Evolutionary conservation across 2,797 vertebrate genomes (phyloP), one percentile per base, ranked within the genome.

Genomic region (Gymnoscopelus microlampas): DNA sequence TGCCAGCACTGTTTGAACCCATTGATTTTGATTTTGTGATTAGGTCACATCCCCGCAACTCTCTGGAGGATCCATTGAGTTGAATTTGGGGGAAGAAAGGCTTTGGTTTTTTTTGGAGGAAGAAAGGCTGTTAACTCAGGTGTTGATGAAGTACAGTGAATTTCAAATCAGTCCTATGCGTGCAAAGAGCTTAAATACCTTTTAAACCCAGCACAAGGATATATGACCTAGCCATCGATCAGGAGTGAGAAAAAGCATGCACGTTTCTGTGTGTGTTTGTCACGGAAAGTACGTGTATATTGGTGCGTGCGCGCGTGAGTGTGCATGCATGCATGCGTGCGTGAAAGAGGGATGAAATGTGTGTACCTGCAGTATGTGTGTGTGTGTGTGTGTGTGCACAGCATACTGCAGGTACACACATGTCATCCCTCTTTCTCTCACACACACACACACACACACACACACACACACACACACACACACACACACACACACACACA

Each of bases 131-230:
- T 86, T 79, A 69, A 44, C 69, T 68, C 88, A 85, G 85, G 84
- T 82, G 50, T 76, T 87, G 91, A 91, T 90, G 83, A 83, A 91
- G 82, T 86, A 87, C 77, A 63, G 83, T 59, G 89, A 91, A 91
- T 91, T 82, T 87, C 62, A 90, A 91, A 91, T 91, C 75, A 86
- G 83, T 80, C 73, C 12, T 58, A 74, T 81, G 82, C 83, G 79
- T 85, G 86, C 85, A 79, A 88, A 84, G 70, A 76, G 81, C 83
- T 87, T 85, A 89, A 66, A 89, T 85, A 81, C 69, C 77, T 87
- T 89, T 81, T 82, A 90, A 90, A 78, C 53, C 67, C 64, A 67
- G 71, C 74, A 68, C 76, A 77, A 74, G 82, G 80, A 91, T 83
- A 83, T 78, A 79, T 67, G 70, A 80, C 69, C 49, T 35, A 44